A percentile compares a stretch with the other conserved stretches of the same genome.
These are phyloP conservation scores for Kobus ellipsiprymnus DNA, from an alignment of 2,113 vertebrate species.

Conservation along the genomic window DNA sequence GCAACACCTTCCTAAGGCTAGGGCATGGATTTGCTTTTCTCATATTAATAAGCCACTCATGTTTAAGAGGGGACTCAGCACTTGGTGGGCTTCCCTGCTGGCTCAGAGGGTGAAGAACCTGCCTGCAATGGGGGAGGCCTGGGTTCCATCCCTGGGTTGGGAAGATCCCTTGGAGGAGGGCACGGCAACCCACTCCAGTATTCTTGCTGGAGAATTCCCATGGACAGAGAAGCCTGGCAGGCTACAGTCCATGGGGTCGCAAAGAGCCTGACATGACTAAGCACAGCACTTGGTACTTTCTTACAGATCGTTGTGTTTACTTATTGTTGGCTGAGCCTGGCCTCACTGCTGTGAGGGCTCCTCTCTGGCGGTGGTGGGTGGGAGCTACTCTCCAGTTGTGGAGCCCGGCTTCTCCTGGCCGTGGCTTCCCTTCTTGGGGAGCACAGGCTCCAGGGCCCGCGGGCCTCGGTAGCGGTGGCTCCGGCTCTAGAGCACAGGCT, in stretches of 20 bases:
- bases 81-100: neutral
- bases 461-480: neutral
- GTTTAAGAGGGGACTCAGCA: neutral
- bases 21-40: neutral
- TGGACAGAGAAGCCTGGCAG: neutral
- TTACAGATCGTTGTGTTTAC: rapidly evolving
- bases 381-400: neutral
- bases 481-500: neutral
- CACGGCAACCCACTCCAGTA: neutral
- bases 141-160: neutral
- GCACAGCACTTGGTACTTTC: neutral
- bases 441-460: rapidly evolving
- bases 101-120: neutral
- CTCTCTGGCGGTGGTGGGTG: neutral
- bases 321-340: neutral
- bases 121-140: neutral
- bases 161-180: neutral
- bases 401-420: neutral
- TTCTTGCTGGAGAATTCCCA: neutral
- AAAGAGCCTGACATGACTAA: rapidly evolving
- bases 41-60: neutral
- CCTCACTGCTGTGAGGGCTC: neutral
- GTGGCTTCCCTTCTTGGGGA: neutral
- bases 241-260: neutral
- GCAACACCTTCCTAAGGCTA: neutral